phyloP scores from a whole-genome alignment of 1,140 invertebrate species.

The Scaptomyza pallida region DNA sequence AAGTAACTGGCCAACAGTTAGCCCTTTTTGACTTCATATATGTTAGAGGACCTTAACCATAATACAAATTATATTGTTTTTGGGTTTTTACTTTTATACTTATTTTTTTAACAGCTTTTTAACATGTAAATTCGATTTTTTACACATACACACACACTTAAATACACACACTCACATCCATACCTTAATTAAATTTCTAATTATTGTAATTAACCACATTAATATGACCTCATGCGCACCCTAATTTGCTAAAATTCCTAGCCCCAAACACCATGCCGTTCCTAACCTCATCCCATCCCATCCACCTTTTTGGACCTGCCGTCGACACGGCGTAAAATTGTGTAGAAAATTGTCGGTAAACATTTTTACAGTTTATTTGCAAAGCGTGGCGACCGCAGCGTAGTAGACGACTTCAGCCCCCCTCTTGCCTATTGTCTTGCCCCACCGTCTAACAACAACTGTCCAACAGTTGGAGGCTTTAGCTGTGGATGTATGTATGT shows the following conservation, averaged over 20 bases:
- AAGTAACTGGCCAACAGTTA: constrained; percentile 32
- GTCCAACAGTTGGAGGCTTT: constrained; percentile 30
- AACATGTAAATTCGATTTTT: constrained; percentile 79
- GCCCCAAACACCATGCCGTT: constrained; percentile 22
- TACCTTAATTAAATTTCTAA: constrained; percentile 82
- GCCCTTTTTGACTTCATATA: neutral
- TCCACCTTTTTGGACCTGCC: too few species aligned
- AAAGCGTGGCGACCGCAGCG: constrained; percentile 53
- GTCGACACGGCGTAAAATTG: constrained; percentile 71
- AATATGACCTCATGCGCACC: constrained; percentile 81
- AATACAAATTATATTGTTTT: constrained; percentile 64
- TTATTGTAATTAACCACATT: constrained; percentile 83
- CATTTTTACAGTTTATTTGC: constrained; percentile 82
- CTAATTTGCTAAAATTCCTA: constrained; percentile 76
- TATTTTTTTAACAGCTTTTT: constrained; percentile 69
- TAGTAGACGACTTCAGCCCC: constrained; percentile 23
- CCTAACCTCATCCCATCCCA: too few species aligned
- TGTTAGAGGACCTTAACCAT: constrained; percentile 22
- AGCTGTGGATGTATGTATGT: constrained; percentile 12
- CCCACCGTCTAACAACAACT: constrained; percentile 8
- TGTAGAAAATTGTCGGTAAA: constrained; percentile 82
- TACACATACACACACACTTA: constrained; percentile 28
- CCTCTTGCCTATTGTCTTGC: neutral
- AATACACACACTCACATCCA: constrained; percentile 41
- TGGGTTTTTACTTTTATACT: constrained; percentile 22